Base-by-base conservation (phyloP, 92 coral and sea anemone species). In the Zoanthus solanderi region DNA sequence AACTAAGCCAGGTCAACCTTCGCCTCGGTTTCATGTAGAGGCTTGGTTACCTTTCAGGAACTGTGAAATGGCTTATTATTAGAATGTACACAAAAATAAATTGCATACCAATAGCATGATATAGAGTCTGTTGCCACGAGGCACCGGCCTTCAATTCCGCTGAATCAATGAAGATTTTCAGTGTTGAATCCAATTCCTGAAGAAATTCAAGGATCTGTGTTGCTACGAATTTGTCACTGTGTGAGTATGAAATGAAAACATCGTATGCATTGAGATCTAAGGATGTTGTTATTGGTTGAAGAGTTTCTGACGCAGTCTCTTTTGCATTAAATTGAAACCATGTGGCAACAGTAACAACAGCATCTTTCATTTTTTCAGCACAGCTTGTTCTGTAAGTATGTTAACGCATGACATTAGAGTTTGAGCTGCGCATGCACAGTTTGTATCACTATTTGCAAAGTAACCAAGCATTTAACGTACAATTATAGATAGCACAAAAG, bases 121-220 rank as follows among this genome's bases (percentile, higher is more conserved):
- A 96, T 37, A 96, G 92, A 10, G 91, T 71, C 85, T 96, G 98
- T 30, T 96, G 98, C 98, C 98, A 96, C 2, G 98, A 93, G 10
- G 94, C 84, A 0, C 98, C 98, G 6, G 98, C 94, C 79, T 89
- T 92, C 73, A 96, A 87, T 46, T 92, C 98, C 14, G 95, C 84
- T 28, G 98, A 91, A 76, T 96, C 98, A 72, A 96, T 96, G 88
- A 95, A 96, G 52, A 96, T 94, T 61, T 89, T 93, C 60, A 96
- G 80, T 10, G 76, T 83, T 31, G 96, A 93, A 81, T 92, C 94
- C 53, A 84, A 71, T 31, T 78, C 37, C 89, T 84, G 92, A 72
- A 96, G 90, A 44, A 81, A 83, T 28, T 89, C 84, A 34, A 93
- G 78, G 52, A 95, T 60, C 83, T 79, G 86, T 60, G 89, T 58